A percentile compares a stretch with the other conserved stretches of the same genome.
Evolutionary conservation across 2,113 vertebrate genomes (phyloP).

Genomic region (Axis porcinus): DNA sequence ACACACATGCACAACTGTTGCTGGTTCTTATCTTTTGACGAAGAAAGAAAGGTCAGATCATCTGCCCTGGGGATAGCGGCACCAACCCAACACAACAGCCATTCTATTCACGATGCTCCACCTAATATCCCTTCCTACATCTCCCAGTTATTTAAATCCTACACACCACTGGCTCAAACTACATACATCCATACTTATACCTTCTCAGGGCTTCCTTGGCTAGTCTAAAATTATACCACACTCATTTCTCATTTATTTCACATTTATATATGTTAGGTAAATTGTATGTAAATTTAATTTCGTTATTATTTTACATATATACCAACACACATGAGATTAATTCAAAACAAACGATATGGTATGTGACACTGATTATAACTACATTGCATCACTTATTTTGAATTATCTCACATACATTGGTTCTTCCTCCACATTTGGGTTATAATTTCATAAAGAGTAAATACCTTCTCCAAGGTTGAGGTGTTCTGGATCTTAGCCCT

Average conservation of each 20-base stretch:
- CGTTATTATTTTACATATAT: not conserved
- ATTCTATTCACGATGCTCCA: not conserved
- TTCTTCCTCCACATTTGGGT: not conserved
- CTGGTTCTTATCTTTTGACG: not conserved
- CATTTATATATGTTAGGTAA: not conserved
- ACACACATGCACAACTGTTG: not conserved
- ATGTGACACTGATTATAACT: not conserved
- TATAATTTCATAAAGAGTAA: not conserved
- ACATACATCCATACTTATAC: not conserved
- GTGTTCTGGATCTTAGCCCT: not conserved
- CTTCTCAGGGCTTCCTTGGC: not conserved
- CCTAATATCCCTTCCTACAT: not conserved
- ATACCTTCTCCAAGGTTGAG: not conserved
- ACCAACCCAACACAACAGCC: accelerated
- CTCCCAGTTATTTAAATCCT: not conserved
- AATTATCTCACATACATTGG: not conserved
- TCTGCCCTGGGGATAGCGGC: not conserved
- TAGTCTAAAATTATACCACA: not conserved
- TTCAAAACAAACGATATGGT: not conserved
- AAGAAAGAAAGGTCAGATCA: not conserved
- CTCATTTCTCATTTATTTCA: not conserved
- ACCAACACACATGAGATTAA: not conserved
- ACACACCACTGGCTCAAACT: not conserved
- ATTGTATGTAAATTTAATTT: not conserved
- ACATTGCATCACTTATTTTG: not conserved